Evolutionary conservation across 2,797 vertebrate genomes (phyloP), one percentile per base, ranked within the genome.

Genomic region (Tamandua tetradactyla): DNA sequence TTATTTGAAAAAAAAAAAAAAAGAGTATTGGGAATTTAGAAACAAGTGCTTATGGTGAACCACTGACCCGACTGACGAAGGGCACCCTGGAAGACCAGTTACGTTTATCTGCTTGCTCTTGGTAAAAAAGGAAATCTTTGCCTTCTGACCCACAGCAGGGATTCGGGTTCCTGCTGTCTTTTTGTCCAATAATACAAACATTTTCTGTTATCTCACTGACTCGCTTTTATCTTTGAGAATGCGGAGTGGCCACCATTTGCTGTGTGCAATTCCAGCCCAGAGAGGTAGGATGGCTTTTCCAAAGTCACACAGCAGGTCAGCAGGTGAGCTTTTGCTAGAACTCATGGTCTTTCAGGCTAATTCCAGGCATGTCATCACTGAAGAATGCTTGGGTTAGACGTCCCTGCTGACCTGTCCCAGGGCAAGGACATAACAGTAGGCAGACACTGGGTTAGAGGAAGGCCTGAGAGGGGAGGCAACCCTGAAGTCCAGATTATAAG

Each of bases 51-150:
- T 6, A 75, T 27, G 9, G 59, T 3, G 0, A 42, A 14, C 27
- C 0, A 22, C n/a, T 13, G 42, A 35, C 5, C 72, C 25, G 2
- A 20, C 47, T 30, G 68, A 64, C 14, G 59, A 82, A 61, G 35
- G 32, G 20, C 17, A 9, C 11, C 47, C 75, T n/a, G 15, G 27
- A 75, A 62, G 40, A 55, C 30, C 18, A 23, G 23, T n/a, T 22
- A 6, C 20, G 20, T 17, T 18, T 71, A 20, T 22, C 76, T 9
- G 5, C 52, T 72, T 37, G 27, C 22, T 89, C 9, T 87, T 66
- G 59, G 57, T 78, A 75, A 52, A 69, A 89, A 59, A 49, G 25
- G 15, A 52, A 90, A 27, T 88, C 72, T 27, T 85, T 82, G 37
- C 47, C 85, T 32, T 83, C 12, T 37, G 52, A 62, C 11, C 37